Evolutionary conservation across 2,113 vertebrate species (phyloP), one percentile per base, ranked within the genome.

Genomic region (Hypomesus transpacificus): DNA sequence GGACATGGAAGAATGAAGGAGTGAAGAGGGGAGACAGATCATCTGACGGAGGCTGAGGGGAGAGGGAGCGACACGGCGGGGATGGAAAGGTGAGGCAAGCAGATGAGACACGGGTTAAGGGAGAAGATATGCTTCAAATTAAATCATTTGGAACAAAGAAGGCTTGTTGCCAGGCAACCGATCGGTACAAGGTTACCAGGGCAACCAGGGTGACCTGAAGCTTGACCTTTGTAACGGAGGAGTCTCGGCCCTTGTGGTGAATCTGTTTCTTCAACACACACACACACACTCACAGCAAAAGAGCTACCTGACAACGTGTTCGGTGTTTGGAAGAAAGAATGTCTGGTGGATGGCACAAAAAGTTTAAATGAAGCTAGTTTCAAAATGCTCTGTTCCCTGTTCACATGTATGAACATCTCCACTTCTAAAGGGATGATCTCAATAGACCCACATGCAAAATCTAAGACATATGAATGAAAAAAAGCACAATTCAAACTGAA

Each of bases 111-210:
- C 5, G 18, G 53, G 68, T 46, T 18, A 64, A 85, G 58, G 82
- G 69, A 34, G 73, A 78, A 81, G 75, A 86, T 87, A 87, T 84
- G 86, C 85, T 85, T 80, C 84, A 90, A 91, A 90, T 90, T 87
- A 92, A 91, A 89, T 90, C 82, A 90, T 89, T 89, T 90, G 82
- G 87, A 89, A 90, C 88, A 90, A 89, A 89, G 83, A 84, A 85
- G 74, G 82, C 82, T 82, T 54, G 91, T 92, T 91, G 89, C 91
- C 87, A 89, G 80, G 90, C 90, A 91, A 92, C 91, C 82, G 76
- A 68, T 75, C 67, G 73, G 81, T 84, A 85, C 84, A 64, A 82
- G 88, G 89, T 90, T 88, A 85, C 88, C 85, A 74, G 89, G 83
- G 84, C 84, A 89, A 91, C 90, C 20, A 75, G 53, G 50, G 79